Base-by-base conservation (phyloP, 1,140 invertebrate genomes). In the Lordiphosa clarofinis region DNA sequence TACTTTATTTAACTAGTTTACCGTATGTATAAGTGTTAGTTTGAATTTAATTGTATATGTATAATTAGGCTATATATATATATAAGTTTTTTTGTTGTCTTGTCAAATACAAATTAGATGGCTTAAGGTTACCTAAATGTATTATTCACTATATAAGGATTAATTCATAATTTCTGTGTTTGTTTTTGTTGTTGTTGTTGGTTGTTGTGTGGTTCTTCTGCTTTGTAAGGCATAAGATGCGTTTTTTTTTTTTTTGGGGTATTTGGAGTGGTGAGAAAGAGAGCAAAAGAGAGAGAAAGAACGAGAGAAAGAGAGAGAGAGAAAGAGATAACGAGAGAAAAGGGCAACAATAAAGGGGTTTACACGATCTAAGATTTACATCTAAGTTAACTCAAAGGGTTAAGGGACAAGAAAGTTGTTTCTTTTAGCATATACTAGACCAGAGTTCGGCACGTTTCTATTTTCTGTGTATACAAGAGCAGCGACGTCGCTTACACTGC, bases 31-130 rank as follows among this genome's bases (percentile, higher is more conserved):
- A 67, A 19, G 13, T 68, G 64, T 68, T 68, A 60, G 35, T 64
- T 60, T 40, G 9, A 40, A 46, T 50, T 55, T 33, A 40, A 28
- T 39, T 56, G 39, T 69, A 65, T 69, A 66, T 69, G 61, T 69
- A 64, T 68, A 58, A 46, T 46, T 46, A 46, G 43, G 43, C 43
- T 46, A 33, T 46, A 31, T 58, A 38, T 69, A 58, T 46, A 33
- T 46, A 46, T 46, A 46, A 46, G 24, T 13, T 31, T 43, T 13
- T 31, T 43, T 46, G 28, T 15, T 10, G 10, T 36, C 8, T 49
- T 21, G 13, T 53, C 37, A 38, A 53, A 39, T 39, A 53, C 19
- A 38, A 52, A 52, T 52, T 52, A 52, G 36, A 38, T 33, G 28
- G 11, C 43, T 52, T 52, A 52, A 28, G 37, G 19, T 52, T 39